Evolutionary conservation across 2,888 invertebrate species (phyloP).

Genomic region (Acanthosepion esculentum): DNA sequence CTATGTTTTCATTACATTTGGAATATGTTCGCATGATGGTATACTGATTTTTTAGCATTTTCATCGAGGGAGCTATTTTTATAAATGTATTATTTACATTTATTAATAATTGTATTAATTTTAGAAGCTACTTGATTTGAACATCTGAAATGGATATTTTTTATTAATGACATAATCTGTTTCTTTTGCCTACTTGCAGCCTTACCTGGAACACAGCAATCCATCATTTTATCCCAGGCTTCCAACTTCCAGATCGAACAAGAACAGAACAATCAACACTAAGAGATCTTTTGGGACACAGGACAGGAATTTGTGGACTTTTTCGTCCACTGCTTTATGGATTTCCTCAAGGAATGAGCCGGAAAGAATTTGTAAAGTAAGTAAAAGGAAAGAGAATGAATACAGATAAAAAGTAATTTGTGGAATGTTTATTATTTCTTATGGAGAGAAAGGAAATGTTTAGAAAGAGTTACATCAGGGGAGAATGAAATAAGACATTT

Average conservation of each 20-base stretch:
- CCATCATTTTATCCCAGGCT: constrained; percentile 61
- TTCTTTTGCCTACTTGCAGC: constrained; percentile 58
- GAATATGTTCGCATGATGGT: no score
- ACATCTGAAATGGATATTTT: not conserved
- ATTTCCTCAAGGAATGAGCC: constrained; percentile 24
- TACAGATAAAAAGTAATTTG: not conserved
- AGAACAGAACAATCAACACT: constrained; percentile 68
- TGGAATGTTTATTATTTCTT: not conserved
- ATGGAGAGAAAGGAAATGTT: no score
- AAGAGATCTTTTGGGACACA: constrained; percentile 70
- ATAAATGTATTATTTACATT: no score
- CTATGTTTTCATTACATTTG: no score
- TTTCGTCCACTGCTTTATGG: constrained; percentile 38
- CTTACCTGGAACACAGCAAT: constrained; percentile 71
- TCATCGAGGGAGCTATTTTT: no score
- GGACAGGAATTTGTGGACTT: constrained; percentile 68
- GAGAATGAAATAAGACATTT: no score
- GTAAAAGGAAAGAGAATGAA: not conserved
- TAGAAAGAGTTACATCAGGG: no score
- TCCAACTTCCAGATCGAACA: constrained; percentile 61
- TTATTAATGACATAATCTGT: not conserved
- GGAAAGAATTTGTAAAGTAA: constrained; percentile 13
- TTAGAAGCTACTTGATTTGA: no score
- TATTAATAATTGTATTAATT: no score
- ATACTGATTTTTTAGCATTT: no score